Evolutionary conservation across 2,888 invertebrate species (phyloP), one percentile per base, ranked within the genome.

Genomic region (Drosophila mettleri): DNA sequence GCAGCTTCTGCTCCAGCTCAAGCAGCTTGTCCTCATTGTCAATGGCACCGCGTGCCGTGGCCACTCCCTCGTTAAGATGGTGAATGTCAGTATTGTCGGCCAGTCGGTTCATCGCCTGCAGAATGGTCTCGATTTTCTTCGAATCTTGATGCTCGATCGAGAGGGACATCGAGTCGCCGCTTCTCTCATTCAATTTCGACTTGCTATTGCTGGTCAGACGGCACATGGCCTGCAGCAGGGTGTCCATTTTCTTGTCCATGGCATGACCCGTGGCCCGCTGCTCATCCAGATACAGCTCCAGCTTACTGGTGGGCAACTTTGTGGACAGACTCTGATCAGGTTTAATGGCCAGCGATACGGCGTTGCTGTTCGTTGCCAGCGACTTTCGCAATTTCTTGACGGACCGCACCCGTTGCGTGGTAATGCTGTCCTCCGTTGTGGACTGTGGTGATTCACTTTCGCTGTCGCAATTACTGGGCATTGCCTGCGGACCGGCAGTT

Each of bases 1-100:
- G 76, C 27, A 91, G 69, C 75, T 90, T 91, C 41, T 92, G 88
- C 83, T 91, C 92, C 22, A 92, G 79, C 33, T 84, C 86, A 2
- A 91, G 74, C 20, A 84, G 61, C 70, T 87, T 88, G 74, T 88
- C 86, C 65, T 87, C 87, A 5, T 69, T 67, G 24, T 74, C 85
- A 2, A 36, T 29, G n/a, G 3, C 5, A 9, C 33, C 9, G 2
- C 38, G 48, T 2, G 7, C 31, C 3, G 41, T 45, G 14, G 45
- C 53, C 10, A 24, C 0, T 0, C 18, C 38, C 0, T 64, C 60
- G 9, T 7, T 45, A 0, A 33, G 8, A 9, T 24, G 27, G 0
- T 33, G 34, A 18, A 39, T 12, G 8, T 14, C 20, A 14, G 18
- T 36, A 5, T 22, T 39, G 18, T 18, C 27, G 22, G 24, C 54